Conservation (phyloP, 2,888 invertebrate genomes). For the Drosophila mettleri region DNA sequence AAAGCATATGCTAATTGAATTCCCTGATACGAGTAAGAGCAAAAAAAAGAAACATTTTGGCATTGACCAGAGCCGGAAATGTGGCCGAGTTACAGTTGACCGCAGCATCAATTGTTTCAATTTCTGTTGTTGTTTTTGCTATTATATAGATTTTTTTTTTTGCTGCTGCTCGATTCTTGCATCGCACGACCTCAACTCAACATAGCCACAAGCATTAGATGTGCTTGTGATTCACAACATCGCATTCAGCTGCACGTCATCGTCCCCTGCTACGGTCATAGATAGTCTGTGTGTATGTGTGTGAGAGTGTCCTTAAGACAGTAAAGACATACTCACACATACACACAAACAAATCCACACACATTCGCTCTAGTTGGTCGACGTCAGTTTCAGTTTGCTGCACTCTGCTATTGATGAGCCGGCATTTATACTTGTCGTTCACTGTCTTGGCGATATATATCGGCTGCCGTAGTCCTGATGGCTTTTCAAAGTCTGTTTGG, state of each 20-base stretch:
- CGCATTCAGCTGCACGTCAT: conserved; percentile 25
- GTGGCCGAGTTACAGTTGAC: conserved; percentile 16
- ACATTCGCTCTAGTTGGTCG: neutral
- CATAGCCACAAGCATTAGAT: conserved; percentile 67
- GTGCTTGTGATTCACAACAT: conserved; percentile 53
- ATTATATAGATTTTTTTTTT: neutral
- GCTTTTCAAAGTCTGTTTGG: conserved; percentile 67
- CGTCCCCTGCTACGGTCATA: conserved; percentile 18
- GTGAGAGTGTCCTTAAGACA: conserved; percentile 23
- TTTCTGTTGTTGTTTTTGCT: neutral
- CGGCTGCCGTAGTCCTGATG: conserved; percentile 48
- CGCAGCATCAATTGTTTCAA: conserved; percentile 23
- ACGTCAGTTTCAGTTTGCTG: conserved; percentile 56
- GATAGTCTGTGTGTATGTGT: conserved; percentile 21
- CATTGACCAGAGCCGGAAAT: conserved; percentile 19
- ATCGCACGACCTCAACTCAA: conserved; percentile 22
- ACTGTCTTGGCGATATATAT: conserved; percentile 63
- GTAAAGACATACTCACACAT: neutral
- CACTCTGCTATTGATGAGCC: conserved; percentile 64
- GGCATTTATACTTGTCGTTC: conserved; percentile 73
- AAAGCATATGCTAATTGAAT: conserved; percentile 77
- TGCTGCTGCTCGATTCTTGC: neutral
- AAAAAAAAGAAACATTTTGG: conserved; percentile 45
- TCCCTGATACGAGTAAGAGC: conserved; percentile 46
- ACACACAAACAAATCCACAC: neutral